Evolutionary conservation across 2,888 invertebrate genomes (phyloP), one percentile per base, ranked within the genome.

Genomic region (Cephus sareptanus): DNA sequence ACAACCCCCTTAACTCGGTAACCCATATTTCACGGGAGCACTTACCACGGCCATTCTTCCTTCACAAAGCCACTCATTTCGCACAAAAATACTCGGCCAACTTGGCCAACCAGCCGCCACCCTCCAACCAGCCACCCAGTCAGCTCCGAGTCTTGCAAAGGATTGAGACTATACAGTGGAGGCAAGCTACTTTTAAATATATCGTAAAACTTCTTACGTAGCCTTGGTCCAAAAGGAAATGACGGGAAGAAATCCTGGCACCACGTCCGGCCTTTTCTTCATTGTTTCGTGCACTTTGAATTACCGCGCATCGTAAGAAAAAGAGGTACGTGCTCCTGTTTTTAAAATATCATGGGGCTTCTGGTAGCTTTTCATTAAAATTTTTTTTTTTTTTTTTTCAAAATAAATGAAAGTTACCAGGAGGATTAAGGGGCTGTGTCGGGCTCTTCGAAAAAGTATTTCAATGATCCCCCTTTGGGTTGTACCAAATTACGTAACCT

Each of bases 1-100:
- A 77, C 82, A 82, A 84, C 82, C 83, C 85, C 87, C 88, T 90
- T 88, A 89, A 89, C 89, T 90, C 80, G 87, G 86, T 90, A 90
- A 90, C 90, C 90, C 89, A 90, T 90, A 90, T 90, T 90, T 90
- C 90, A 89, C 86, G 82, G 87, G 87, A 87, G 86, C 89, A 89
- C 88, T 88, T 89, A 89, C 85, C 85, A 79, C 84, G 84, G 83
- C 89, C 85, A 89, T 90, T 90, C 90, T 90, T 89, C 85, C 83
- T 83, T 87, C 85, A 89, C 89, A 90, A 90, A 89, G 89, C 89
- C 88, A 88, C 89, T 90, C 86, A 85, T 87, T 86, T 83, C 85
- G 84, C 83, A 79, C 85, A 88, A 86, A 89, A 88, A 87, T 89
- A 89, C 86, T 86, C 83, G 85, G 83, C 23, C 23, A 30, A 30